These are phyloP conservation scores for Syrista parreyssii DNA, from an alignment of 2,888 invertebrate species.

Conservation along the genomic window DNA sequence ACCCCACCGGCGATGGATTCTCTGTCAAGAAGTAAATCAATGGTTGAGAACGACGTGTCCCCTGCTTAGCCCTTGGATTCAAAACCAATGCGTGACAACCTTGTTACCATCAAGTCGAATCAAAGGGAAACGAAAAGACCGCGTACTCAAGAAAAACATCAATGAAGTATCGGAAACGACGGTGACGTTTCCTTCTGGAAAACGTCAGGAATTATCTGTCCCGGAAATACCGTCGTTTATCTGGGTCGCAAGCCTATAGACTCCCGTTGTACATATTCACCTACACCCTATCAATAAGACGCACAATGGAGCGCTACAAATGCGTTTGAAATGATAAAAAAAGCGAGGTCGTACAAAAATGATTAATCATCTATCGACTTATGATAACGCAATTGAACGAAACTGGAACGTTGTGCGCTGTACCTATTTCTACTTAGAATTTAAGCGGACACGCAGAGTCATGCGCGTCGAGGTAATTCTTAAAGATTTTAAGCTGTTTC, in stretches of 20 bases:
- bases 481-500: slow-evolving; percentile 42
- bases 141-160: not conserved
- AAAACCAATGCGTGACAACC: not conserved
- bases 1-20: slow-evolving; percentile 95
- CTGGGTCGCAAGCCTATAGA: not conserved
- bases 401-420: slow-evolving; percentile 34
- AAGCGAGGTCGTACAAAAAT: not conserved
- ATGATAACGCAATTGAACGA: slow-evolving; percentile 37
- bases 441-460: slow-evolving; percentile 27
- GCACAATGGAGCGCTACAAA: not conserved
- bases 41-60: not conserved
- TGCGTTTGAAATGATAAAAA: not conserved
- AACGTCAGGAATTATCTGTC: not conserved
- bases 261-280: slow-evolving; percentile 6
- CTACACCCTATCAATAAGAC: not conserved
- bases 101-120: not conserved
- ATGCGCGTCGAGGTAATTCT: slow-evolving; percentile 33
- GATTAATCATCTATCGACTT: not conserved
- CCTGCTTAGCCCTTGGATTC: not conserved
- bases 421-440: slow-evolving; percentile 21
- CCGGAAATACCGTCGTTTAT: not conserved
- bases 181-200: not conserved
- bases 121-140: not conserved
- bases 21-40: slow-evolving; percentile 79
- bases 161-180: not conserved